These are phyloP conservation scores for Anguilla marmorata DNA, from an alignment of 2,797 vertebrate genomes.

Conservation along the genomic window DNA sequence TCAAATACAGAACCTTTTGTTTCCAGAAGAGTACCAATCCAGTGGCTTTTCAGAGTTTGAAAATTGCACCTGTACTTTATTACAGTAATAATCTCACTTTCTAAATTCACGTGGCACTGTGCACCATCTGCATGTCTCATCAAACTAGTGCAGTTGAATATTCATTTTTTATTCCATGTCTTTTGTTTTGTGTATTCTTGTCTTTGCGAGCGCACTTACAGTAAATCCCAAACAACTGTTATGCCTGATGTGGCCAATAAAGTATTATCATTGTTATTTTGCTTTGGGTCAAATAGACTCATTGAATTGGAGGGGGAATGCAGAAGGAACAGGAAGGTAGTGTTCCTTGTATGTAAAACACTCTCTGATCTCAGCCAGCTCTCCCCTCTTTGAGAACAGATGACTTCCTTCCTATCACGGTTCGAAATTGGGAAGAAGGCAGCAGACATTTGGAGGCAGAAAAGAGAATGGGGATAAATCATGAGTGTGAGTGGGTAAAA, in stretches of 20 bases:
- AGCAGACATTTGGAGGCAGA: constrained; percentile 8
- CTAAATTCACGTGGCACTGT: too few species aligned
- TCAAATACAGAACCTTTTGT: too few species aligned
- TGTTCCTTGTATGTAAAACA: not conserved
- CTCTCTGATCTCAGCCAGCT: not conserved
- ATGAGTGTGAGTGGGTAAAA: constrained; percentile 24
- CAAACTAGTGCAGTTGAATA: too few species aligned
- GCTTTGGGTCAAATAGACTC: not conserved
- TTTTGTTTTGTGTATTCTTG: too few species aligned
- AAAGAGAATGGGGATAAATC: constrained; percentile 26
- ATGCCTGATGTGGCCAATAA: not conserved
- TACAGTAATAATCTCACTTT: too few species aligned
- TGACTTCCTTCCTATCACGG: constrained; percentile 25
- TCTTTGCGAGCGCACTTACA: too few species aligned
- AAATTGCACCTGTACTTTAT: too few species aligned
- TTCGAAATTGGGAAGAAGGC: constrained; percentile 1
- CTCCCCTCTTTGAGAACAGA: constrained; percentile 27
- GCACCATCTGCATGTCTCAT: too few species aligned
- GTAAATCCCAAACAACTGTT: not conserved
- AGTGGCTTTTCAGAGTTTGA: too few species aligned
- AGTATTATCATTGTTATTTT: not conserved
- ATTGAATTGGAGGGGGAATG: not conserved
- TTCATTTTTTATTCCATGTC: too few species aligned
- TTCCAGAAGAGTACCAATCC: too few species aligned
- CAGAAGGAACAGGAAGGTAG: not conserved